These are phyloP conservation scores for Melanitta fusca DNA, from an alignment of 2,797 vertebrate species.

Conservation along the genomic window DNA sequence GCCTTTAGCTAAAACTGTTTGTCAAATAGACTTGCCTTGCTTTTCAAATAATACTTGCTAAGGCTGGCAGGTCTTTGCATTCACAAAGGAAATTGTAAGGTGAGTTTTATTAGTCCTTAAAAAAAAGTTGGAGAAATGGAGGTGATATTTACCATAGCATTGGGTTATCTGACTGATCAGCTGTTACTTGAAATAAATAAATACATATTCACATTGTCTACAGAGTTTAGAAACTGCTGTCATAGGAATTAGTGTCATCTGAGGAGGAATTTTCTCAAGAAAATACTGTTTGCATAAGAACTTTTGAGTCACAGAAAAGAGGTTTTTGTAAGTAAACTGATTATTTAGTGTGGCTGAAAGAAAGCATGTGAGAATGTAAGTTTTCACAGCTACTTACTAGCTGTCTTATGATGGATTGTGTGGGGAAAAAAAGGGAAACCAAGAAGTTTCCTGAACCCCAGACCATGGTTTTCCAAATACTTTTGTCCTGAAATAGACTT, in stretches of 20 bases:
- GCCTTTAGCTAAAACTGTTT: background rate
- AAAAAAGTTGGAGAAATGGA: background rate
- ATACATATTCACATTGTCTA: background rate
- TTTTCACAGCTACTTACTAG: background rate
- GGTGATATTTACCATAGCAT: background rate
- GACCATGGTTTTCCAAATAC: background rate
- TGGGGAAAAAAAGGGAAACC: background rate
- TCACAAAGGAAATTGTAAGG: background rate
- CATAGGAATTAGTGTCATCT: background rate
- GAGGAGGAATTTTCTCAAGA: background rate
- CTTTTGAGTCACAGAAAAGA: background rate
- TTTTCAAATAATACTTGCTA: background rate
- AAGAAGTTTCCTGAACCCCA: background rate
- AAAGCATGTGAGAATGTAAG: background rate
- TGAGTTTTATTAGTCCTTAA: background rate
- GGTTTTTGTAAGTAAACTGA: background rate
- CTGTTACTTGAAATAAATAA: background rate
- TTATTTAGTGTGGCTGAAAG: background rate
- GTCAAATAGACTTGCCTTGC: background rate
- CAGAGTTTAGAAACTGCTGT: background rate
- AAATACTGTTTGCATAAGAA: background rate
- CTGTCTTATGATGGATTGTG: background rate
- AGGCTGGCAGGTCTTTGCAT: background rate
- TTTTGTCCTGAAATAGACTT: background rate
- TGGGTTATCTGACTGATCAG: background rate